These are phyloP conservation scores for Drosophila bocqueti DNA, from an alignment of 1,140 invertebrate species.

Conservation along the genomic window DNA sequence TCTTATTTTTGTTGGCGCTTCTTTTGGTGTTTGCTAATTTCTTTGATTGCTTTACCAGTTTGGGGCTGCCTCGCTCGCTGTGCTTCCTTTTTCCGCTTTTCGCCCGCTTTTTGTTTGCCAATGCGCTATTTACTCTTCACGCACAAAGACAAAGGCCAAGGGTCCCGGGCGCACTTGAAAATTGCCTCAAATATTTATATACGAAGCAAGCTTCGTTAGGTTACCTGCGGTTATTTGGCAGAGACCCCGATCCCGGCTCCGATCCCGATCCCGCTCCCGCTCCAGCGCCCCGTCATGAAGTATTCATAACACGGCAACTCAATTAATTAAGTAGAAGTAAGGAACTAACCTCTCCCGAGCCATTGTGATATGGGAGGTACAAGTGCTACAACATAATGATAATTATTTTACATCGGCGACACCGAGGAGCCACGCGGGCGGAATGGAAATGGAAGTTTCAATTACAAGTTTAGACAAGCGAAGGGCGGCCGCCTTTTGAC, in stretches of 20 bases:
- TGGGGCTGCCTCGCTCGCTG: slow-evolving; percentile 13
- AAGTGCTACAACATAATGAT: slow-evolving; percentile 62
- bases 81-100: slow-evolving; percentile 35
- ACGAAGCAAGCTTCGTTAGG: slow-evolving; percentile 58
- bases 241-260: slow-evolving; percentile 18
- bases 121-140: slow-evolving; percentile 73
- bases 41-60: slow-evolving; percentile 79
- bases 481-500: slow-evolving; percentile 44
- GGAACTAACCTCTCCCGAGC: slow-evolving; percentile 36
- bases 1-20: slow-evolving; percentile 57
- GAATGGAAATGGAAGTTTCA: slow-evolving; percentile 51
- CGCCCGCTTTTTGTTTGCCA: slow-evolving; percentile 61
- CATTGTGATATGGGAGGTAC: slow-evolving; percentile 47
- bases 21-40: slow-evolving; percentile 79
- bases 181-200: slow-evolving; percentile 79
- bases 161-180: slow-evolving; percentile 68
- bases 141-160: slow-evolving; percentile 79
- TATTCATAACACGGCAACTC: slow-evolving; percentile 78
- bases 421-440: not conserved
- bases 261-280: not conserved
- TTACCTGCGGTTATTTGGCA: slow-evolving; percentile 76
- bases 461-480: slow-evolving; percentile 64
- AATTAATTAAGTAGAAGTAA: slow-evolving; percentile 79
- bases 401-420: slow-evolving; percentile 71
- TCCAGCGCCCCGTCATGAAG: slow-evolving; percentile 52